Conservation (phyloP, 1,140 invertebrate species). For the Leptinotarsa undecemlineata region DNA sequence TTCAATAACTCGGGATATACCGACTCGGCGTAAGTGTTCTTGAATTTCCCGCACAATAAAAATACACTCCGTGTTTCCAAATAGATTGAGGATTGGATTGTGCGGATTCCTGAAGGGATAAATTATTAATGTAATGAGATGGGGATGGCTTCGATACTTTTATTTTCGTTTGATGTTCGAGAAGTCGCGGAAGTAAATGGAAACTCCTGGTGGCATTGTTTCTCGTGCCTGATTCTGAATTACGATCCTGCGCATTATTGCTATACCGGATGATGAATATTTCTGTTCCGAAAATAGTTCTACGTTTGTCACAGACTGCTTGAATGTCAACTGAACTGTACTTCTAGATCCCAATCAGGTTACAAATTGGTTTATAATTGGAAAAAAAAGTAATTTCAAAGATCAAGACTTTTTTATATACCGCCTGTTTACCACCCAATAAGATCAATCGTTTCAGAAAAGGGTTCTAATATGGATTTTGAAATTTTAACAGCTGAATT, state of each 20-base stretch:
- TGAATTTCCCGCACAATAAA: slow-evolving; percentile 26
- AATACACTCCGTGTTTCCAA: slow-evolving; percentile 25
- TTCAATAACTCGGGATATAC: slow-evolving; percentile 26
- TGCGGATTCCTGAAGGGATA: slow-evolving; percentile 18
- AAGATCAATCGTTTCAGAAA: too few species aligned
- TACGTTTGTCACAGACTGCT: too few species aligned
- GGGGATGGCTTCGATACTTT: slow-evolving; percentile 6
- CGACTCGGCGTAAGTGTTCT: slow-evolving; percentile 23
- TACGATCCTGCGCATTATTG: too few species aligned
- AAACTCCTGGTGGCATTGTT: not conserved
- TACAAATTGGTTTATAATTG: too few species aligned
- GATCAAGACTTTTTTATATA: too few species aligned
- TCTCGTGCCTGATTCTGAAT: not conserved
- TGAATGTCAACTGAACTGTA: too few species aligned
- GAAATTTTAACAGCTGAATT: too few species aligned
- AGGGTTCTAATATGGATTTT: too few species aligned
- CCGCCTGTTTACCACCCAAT: too few species aligned
- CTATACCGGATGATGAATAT: too few species aligned
- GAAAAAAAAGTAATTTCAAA: too few species aligned
- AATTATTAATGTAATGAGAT: slow-evolving; percentile 32
- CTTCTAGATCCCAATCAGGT: too few species aligned
- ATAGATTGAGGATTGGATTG: slow-evolving; percentile 25
- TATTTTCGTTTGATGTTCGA: slow-evolving; percentile 3
- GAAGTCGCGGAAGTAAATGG: not conserved
- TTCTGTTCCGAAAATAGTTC: not conserved